These are phyloP conservation scores for Quadroppia sp. DNA, from an alignment of 2,888 invertebrate genomes.

Conservation along the genomic window DNA sequence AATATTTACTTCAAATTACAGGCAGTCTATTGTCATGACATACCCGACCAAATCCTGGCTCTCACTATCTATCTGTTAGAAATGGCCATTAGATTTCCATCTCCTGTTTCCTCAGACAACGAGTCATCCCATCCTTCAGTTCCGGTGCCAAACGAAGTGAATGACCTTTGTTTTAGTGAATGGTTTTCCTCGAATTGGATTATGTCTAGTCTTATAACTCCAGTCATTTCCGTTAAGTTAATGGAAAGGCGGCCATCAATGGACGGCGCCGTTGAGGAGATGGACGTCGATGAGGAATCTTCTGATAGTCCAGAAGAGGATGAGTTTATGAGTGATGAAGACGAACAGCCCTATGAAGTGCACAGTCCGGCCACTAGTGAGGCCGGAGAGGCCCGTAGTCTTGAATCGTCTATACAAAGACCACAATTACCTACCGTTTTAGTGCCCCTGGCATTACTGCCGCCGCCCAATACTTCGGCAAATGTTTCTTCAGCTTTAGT, in stretches of 20 bases:
- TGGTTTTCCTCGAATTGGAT: conserved; percentile 53
- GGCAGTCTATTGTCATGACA: conserved; percentile 66
- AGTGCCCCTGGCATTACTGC: conserved; percentile 45
- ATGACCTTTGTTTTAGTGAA: conserved; percentile 52
- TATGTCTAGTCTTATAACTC: conserved; percentile 44
- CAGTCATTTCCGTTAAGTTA: conserved; percentile 40
- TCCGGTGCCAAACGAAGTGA: conserved; percentile 47
- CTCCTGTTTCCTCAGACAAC: conserved; percentile 27
- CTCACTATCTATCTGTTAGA: conserved; percentile 79
- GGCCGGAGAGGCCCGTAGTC: conserved; percentile 17
- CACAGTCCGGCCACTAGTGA: conserved; percentile 34
- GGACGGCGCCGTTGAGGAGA: conserved; percentile 52
- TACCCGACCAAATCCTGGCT: conserved; percentile 83
- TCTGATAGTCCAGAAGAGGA: conserved; percentile 41
- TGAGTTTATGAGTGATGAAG: conserved; percentile 46
- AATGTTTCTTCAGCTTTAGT: conserved; percentile 31
- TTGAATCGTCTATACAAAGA: conserved; percentile 36
- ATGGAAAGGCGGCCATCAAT: conserved; percentile 7
- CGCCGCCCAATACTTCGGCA: conserved; percentile 41
- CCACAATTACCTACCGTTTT: conserved; percentile 47
- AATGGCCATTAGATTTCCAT: conserved; percentile 64
- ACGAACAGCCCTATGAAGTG: conserved; percentile 45
- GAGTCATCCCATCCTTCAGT: neutral
- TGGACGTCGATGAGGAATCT: conserved; percentile 62
- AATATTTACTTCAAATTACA: conserved; percentile 44